phyloP scores from a whole-genome alignment of 2,113 vertebrate genomes.

The Cyphomyrus discorhynchus region DNA sequence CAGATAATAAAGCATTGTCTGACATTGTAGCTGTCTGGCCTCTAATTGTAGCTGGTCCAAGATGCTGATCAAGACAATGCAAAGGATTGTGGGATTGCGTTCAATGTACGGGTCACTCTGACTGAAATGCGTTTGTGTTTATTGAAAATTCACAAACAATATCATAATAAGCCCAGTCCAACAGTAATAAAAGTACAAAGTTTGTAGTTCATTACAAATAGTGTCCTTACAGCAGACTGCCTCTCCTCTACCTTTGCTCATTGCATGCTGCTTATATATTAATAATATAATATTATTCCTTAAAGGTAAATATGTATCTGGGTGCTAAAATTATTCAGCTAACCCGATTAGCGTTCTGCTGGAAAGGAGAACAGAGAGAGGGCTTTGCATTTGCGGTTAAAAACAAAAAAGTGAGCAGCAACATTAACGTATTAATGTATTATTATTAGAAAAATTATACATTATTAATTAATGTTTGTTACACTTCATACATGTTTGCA shows the following conservation, averaged over 20 bases:
- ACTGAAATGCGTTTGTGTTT: neutral
- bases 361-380: neutral
- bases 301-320: neutral
- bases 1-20: neutral
- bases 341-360: neutral
- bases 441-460: no score
- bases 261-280: neutral
- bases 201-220: neutral
- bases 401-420: neutral
- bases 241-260: neutral
- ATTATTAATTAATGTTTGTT: neutral
- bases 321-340: neutral
- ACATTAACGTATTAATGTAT: neutral
- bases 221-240: neutral
- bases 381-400: neutral
- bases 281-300: neutral
- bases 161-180: neutral
- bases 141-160: neutral
- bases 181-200: neutral
- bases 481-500: neutral
- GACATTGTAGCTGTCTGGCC: neutral
- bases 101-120: neutral
- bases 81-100: neutral
- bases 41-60: neutral
- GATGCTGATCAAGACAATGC: neutral